Percentiles rank a stretch among this genome's conserved stretches.
Conservation (phyloP, 2,797 vertebrate species). For the Rhinogobio ventralis region DNA sequence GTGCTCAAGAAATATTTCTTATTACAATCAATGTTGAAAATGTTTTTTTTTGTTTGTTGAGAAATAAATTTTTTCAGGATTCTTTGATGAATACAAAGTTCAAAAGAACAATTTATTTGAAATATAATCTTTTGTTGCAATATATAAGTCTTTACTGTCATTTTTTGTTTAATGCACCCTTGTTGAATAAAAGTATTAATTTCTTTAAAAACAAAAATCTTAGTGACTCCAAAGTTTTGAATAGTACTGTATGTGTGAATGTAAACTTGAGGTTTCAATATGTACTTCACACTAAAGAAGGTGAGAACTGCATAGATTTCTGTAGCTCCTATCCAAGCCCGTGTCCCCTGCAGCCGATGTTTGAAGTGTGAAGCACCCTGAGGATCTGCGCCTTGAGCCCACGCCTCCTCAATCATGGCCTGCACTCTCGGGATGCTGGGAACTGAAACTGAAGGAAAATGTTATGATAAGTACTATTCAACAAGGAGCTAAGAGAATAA, state of each 20-base stretch:
- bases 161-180: neutral
- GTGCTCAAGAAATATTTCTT: neutral
- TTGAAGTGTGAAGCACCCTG: conserved; percentile 91
- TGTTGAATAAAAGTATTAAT: neutral
- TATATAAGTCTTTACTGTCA: neutral
- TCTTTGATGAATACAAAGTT: too few species aligned
- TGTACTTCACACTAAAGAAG: conserved; percentile 86
- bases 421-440: conserved; percentile 92
- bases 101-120: neutral
- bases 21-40: too few species aligned
- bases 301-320: conserved; percentile 91
- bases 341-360: conserved; percentile 83
- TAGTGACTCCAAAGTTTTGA: neutral
- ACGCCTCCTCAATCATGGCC: conserved; percentile 90
- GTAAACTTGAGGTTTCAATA: neutral
- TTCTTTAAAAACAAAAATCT: neutral
- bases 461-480: neutral
- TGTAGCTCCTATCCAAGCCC: conserved; percentile 94
- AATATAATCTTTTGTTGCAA: neutral
- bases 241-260: neutral
- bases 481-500: neutral
- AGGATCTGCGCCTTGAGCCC: conserved; percentile 92
- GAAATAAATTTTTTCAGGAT: neutral
- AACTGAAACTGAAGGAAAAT: conserved; percentile 61
- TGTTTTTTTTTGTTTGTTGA: too few species aligned